Conservation (phyloP, 2,888 invertebrate species). For the Eretmocerus hayati region DNA sequence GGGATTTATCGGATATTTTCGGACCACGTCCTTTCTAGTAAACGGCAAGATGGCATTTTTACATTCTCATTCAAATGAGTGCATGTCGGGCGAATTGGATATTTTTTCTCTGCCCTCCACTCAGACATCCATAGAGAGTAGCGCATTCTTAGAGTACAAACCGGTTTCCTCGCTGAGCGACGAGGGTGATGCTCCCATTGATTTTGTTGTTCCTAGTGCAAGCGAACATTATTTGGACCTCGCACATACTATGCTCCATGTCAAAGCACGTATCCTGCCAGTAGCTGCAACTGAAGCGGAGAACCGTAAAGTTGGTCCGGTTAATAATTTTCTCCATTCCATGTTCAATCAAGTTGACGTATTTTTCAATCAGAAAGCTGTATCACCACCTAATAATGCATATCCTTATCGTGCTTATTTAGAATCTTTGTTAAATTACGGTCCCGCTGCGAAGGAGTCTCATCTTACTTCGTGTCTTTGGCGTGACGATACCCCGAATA, state of each 20-base stretch:
- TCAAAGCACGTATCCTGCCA: conserved; percentile 7
- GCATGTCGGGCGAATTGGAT: not conserved
- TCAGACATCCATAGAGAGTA: conserved; percentile 26
- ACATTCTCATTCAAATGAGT: too few relatives aligned
- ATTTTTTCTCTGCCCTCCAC: conserved; percentile 23
- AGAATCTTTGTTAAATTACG: too few relatives aligned
- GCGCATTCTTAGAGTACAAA: conserved; percentile 27
- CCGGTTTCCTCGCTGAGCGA: conserved; percentile 4
- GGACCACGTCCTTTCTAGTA: too few relatives aligned
- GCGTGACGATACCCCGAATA: too few relatives aligned
- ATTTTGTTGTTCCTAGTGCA: conserved; percentile 27
- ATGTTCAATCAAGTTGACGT: conserved; percentile 29
- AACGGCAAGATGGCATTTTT: too few relatives aligned
- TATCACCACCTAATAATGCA: conserved; percentile 26
- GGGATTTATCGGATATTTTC: not conserved
- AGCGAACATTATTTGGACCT: conserved; percentile 29
- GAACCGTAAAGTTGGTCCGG: conserved; percentile 15
- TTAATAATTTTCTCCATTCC: conserved; percentile 25
- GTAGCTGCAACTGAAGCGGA: not conserved
- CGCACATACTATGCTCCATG: conserved; percentile 24
- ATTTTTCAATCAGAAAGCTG: conserved; percentile 29
- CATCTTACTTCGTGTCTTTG: too few relatives aligned
- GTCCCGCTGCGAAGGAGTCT: too few relatives aligned
- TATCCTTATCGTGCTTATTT: too few relatives aligned
- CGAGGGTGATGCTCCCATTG: conserved; percentile 26